These are phyloP conservation scores for Litoditis marina DNA, from an alignment of 2,888 invertebrate species.

Conservation along the genomic window DNA sequence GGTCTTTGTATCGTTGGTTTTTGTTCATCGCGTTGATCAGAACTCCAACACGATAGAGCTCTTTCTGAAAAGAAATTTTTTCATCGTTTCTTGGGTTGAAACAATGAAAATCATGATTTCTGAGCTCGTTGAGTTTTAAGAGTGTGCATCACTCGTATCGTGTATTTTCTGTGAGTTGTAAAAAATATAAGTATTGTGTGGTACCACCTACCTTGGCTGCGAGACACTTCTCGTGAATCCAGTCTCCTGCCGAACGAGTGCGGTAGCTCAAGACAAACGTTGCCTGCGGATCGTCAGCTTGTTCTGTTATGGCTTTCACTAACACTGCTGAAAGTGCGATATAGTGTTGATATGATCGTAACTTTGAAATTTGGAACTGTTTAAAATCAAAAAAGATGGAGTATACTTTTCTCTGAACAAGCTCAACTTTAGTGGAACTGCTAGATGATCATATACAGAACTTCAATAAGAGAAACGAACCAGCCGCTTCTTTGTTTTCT, in stretches of 20 bases:
- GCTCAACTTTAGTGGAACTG: no score
- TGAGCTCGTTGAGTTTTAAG: not conserved
- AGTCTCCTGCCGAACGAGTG: constrained; percentile 12
- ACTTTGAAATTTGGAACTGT: not conserved
- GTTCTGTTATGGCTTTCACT: constrained; percentile 1
- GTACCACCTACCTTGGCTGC: constrained; percentile 7
- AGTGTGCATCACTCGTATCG: no score
- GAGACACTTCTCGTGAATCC: constrained; percentile 5
- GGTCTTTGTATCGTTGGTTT: constrained; percentile 1
- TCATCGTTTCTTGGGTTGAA: not conserved
- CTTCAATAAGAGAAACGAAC: no score
- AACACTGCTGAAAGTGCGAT: not conserved
- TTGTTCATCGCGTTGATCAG: not conserved
- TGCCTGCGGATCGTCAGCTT: constrained; percentile 1
- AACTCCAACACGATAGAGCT: not conserved
- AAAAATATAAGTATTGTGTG: no score
- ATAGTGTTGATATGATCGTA: not conserved
- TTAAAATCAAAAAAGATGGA: no score
- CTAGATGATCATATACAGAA: no score
- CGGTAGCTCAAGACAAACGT: constrained; percentile 10
- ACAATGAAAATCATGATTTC: no score
- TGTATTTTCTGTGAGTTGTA: no score
- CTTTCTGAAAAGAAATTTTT: not conserved
- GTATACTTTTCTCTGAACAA: no score
- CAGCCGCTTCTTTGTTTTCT: constrained; percentile 1